Percentiles rank a stretch among this genome's conserved stretches.
phyloP scores from a whole-genome alignment of 2,797 vertebrate species.

The Alca torda region DNA sequence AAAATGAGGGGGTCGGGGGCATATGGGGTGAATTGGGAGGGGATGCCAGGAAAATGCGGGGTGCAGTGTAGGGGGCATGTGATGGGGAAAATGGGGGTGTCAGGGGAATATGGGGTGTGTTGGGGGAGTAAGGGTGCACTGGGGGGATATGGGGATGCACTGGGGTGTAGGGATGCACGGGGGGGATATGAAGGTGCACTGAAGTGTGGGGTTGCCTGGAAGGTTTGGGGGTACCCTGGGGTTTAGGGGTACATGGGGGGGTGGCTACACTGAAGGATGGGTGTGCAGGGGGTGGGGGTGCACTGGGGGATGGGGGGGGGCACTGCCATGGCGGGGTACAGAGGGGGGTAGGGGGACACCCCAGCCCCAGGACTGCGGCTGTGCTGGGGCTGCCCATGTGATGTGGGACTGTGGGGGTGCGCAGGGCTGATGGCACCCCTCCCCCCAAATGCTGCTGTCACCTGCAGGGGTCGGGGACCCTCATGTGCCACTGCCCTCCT shows the following conservation, averaged over 20 bases:
- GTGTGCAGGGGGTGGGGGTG: no score
- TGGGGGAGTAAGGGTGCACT: no score
- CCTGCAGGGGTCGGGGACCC: neutral
- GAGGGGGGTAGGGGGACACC: neutral
- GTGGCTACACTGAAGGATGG: no score
- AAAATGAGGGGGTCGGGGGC: no score
- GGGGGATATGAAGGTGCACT: no score
- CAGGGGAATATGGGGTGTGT: neutral
- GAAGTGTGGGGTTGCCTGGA: no score
- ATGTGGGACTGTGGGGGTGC: accelerated
- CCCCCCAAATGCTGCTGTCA: neutral
- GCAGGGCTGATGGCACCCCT: neutral
- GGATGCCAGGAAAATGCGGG: neutral
- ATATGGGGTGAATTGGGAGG: neutral
- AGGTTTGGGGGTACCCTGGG: no score
- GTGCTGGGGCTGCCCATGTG: neutral
- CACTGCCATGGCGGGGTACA: neutral
- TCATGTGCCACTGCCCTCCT: neutral
- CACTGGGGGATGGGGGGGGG: neutral
- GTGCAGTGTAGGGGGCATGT: neutral
- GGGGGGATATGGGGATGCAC: no score
- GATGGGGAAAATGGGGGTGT: neutral
- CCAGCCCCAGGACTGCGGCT: neutral
- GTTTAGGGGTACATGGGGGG: neutral
- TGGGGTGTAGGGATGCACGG: no score